These are phyloP conservation scores for Catharus bicknelli DNA, from an alignment of 2,113 vertebrate genomes.

Conservation along the genomic window DNA sequence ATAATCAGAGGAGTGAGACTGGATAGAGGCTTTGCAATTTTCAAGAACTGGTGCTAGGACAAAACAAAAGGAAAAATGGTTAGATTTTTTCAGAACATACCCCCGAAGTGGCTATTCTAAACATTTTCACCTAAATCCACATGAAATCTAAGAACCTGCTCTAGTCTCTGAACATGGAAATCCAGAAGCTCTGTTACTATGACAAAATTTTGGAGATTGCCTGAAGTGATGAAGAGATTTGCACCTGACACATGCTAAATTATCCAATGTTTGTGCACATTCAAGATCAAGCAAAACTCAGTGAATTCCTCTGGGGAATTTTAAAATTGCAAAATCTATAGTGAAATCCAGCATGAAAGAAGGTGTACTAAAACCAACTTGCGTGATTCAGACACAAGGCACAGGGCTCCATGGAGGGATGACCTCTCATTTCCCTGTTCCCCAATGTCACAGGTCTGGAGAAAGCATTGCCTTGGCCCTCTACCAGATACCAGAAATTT, in stretches of 20 bases:
- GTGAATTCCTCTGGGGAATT: rapidly evolving
- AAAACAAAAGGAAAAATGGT: neutral
- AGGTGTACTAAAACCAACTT: neutral
- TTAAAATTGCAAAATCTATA: neutral
- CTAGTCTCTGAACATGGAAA: neutral
- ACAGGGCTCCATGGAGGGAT: neutral
- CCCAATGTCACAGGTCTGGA: neutral
- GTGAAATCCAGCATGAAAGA: neutral
- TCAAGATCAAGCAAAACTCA: neutral
- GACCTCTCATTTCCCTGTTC: neutral
- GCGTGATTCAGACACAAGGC: neutral
- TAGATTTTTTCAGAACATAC: neutral
- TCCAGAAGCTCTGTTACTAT: neutral
- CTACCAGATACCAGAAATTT: neutral
- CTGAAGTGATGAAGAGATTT: neutral
- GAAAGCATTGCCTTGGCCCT: neutral
- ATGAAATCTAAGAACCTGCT: neutral
- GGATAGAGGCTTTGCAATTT: constrained; percentile 93
- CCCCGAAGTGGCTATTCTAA: neutral
- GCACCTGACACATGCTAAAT: neutral
- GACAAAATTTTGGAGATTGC: neutral
- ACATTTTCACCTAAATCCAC: neutral
- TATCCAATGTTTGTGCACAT: neutral
- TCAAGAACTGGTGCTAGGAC: constrained; percentile 92
- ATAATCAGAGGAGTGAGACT: constrained; percentile 96